These are phyloP conservation scores for Numenius arquata DNA, from an alignment of 2,113 vertebrate species.

Conservation along the genomic window DNA sequence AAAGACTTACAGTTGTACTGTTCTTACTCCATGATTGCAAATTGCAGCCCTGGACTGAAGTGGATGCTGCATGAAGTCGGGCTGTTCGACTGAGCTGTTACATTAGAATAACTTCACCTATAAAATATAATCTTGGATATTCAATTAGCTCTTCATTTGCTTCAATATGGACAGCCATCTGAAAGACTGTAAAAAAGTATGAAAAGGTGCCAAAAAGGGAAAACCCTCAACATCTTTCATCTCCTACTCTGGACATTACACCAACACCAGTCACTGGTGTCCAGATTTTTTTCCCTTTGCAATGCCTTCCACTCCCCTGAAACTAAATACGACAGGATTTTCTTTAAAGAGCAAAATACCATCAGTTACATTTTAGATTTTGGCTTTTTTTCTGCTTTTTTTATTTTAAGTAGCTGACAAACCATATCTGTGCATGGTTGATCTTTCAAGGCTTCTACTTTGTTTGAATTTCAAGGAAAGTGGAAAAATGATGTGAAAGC, in stretches of 20 bases:
- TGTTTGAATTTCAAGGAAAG: background rate
- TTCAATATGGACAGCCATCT: background rate
- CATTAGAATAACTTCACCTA: background rate
- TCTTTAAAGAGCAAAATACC: background rate
- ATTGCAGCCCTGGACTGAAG: background rate
- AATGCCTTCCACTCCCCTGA: background rate
- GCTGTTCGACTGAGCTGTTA: background rate
- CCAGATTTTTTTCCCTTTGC: background rate
- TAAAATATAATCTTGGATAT: background rate
- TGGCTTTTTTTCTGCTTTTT: background rate
- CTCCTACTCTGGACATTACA: background rate
- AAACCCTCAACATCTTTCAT: background rate
- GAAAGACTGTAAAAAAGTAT: background rate
- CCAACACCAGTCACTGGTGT: background rate
- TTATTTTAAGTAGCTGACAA: background rate
- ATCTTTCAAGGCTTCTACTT: slow-evolving; percentile 15
- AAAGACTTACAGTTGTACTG: background rate
- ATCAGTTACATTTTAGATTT: background rate
- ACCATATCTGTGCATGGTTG: background rate
- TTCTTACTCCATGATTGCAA: background rate
- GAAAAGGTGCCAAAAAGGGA: background rate
- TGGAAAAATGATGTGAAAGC: background rate
- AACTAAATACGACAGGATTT: background rate
- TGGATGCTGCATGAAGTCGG: background rate
- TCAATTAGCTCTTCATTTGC: background rate